Evolutionary conservation across 2,797 vertebrate species (phyloP).

Genomic region (Leptoclinus maculatus): DNA sequence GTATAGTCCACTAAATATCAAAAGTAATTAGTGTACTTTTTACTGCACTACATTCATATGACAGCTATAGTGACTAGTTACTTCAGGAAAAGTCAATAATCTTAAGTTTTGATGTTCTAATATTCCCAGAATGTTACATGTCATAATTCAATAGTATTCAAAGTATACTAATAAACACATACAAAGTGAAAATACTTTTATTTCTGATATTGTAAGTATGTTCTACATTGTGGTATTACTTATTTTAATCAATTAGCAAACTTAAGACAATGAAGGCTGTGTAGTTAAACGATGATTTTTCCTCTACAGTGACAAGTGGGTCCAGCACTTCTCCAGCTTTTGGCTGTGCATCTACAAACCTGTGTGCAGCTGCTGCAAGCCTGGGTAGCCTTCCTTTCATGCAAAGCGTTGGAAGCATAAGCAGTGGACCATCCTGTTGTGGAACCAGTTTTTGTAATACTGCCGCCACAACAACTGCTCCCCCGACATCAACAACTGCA

Average conservation of each 20-base stretch:
- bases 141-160: too few relatives aligned
- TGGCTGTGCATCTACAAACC: conserved; percentile 1
- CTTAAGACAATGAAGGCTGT: too few relatives aligned
- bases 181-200: too few relatives aligned
- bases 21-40: not conserved
- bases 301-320: not conserved
- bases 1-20: not conserved
- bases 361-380: not conserved
- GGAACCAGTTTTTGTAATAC: not conserved
- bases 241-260: not conserved
- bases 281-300: not conserved
- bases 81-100: too few relatives aligned
- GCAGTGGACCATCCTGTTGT: not conserved
- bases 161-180: too few relatives aligned
- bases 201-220: not conserved
- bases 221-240: too few relatives aligned
- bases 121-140: too few relatives aligned
- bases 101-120: too few relatives aligned
- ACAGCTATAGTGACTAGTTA: not conserved
- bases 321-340: fast-evolving
- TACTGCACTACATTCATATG: not conserved
- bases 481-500: too few relatives aligned
- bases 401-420: not conserved
- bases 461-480: fast-evolving
- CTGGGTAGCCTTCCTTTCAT: not conserved